phyloP scores from a whole-genome alignment of 2,888 invertebrate genomes.

The Chrysotoxum bicinctum region DNA sequence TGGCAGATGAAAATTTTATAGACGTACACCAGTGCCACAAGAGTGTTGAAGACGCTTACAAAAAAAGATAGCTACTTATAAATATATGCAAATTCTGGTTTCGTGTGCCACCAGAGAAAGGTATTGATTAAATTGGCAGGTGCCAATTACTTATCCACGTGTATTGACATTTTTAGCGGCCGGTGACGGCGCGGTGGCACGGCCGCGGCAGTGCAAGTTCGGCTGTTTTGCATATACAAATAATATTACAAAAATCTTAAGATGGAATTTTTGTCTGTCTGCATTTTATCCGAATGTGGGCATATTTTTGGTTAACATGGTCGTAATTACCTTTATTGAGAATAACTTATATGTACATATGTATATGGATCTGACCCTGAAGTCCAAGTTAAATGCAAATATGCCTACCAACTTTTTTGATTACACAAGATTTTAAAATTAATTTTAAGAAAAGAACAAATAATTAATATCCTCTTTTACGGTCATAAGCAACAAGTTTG shows the following conservation, averaged over 20 bases:
- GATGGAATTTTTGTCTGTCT: neutral
- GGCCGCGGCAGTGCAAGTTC: neutral
- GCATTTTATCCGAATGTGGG: slow-evolving; percentile 9
- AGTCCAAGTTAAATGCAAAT: neutral
- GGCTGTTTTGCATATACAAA: neutral
- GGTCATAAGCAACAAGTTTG: too few species aligned
- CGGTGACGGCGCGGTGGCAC: slow-evolving; percentile 33
- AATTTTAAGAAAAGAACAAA: too few species aligned
- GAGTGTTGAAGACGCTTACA: slow-evolving; percentile 11
- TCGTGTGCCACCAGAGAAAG: slow-evolving; percentile 70
- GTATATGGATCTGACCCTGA: neutral
- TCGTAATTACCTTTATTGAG: neutral
- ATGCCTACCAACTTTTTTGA: too few species aligned
- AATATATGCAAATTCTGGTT: slow-evolving; percentile 65
- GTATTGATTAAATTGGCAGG: slow-evolving; percentile 72
- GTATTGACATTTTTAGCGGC: slow-evolving; percentile 61
- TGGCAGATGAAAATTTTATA: slow-evolving; percentile 62
- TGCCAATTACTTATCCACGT: slow-evolving; percentile 71
- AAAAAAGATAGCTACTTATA: slow-evolving; percentile 7
- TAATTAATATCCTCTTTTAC: too few species aligned
- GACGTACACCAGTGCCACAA: slow-evolving; percentile 1
- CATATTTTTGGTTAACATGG: neutral
- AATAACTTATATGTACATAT: neutral
- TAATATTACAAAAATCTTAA: slow-evolving; percentile 14
- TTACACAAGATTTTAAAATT: too few species aligned